These are phyloP conservation scores for Psittacara wagleri DNA, from an alignment of 2,113 vertebrate species.

Conservation along the genomic window DNA sequence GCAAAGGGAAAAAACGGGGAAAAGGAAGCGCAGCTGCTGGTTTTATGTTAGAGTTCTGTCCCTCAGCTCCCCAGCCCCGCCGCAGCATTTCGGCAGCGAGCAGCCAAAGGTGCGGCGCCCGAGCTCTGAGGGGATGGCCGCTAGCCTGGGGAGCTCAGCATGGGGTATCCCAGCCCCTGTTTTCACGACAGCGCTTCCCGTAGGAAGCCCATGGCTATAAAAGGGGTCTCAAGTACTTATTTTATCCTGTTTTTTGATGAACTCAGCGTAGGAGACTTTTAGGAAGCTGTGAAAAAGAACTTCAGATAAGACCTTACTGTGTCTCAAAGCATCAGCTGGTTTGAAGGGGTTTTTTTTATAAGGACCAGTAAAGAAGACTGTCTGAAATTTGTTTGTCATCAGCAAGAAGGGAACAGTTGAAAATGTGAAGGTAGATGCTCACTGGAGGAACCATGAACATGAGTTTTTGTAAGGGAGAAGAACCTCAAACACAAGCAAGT, in stretches of 20 bases:
- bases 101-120: not conserved
- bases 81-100: not conserved
- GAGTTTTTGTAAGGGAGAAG: not conserved
- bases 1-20: too few relatives aligned
- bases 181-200: not conserved
- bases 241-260: not conserved
- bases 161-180: not conserved
- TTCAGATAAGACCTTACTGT: not conserved
- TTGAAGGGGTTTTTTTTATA: rapidly evolving
- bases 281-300: not conserved
- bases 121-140: rapidly evolving
- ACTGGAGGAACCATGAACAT: not conserved
- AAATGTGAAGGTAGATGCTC: not conserved
- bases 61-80: not conserved
- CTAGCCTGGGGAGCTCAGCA: not conserved
- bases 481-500: not conserved
- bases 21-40: not conserved
- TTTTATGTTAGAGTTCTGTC: rapidly evolving
- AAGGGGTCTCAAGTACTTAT: rapidly evolving
- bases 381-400: not conserved
- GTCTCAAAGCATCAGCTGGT: not conserved
- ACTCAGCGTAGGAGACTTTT: not conserved
- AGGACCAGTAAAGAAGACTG: not conserved
- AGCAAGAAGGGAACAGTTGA: not conserved
- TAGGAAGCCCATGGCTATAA: not conserved